Base-by-base conservation (phyloP, 2,113 vertebrate genomes). In the Spea bombifrons region DNA sequence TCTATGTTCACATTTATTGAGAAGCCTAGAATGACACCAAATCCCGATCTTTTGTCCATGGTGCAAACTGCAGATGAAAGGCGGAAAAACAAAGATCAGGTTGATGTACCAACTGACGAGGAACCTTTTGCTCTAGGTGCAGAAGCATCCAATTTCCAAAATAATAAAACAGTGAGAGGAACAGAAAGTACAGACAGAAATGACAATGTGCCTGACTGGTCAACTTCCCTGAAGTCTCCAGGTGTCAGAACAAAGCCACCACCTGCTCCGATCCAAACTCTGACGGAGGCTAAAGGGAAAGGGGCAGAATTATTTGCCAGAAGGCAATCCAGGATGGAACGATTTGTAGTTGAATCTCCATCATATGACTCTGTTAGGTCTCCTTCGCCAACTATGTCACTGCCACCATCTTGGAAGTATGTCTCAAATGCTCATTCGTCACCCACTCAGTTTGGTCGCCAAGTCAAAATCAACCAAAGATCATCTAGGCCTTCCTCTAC, bases 1-100 rank as follows among this genome's bases (percentile, higher is more conserved):
- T 89, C 96, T 44, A 98, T 99, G 97, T 99, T 99, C 92, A 99
- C 97, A 3, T 99, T 99, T 0, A 93, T 97, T 43, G 96, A 99
- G 88, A 98, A 98, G 84, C 90, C 93, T 0, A 95, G 97, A 80
- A 83, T 97, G 67, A 86, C 95, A 17, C 97, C 97, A 0, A 99
- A 98, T 81, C 97, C 97, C 0, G 97, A 97, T 76, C 91, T 99
- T 69, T 89, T 99, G 82, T 94, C 95, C 48, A 85, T 99, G 85
- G 97, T 99, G 2, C 97, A 98, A 85, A 95, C 93, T 0, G 90
- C 80, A 0, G 97, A 99, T 79, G 93, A 92, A 82, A 94, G 88
- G 85, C 95, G 92, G 86, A 96, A 94, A 84, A 89, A 89, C 66
- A 92, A 86, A 82, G 89, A 92, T 73, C 91, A 92, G 7, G 88